Percentiles rank a stretch among this genome's conserved stretches.
Conservation (phyloP, 1,140 invertebrate genomes). For the Papilio machaon region DNA sequence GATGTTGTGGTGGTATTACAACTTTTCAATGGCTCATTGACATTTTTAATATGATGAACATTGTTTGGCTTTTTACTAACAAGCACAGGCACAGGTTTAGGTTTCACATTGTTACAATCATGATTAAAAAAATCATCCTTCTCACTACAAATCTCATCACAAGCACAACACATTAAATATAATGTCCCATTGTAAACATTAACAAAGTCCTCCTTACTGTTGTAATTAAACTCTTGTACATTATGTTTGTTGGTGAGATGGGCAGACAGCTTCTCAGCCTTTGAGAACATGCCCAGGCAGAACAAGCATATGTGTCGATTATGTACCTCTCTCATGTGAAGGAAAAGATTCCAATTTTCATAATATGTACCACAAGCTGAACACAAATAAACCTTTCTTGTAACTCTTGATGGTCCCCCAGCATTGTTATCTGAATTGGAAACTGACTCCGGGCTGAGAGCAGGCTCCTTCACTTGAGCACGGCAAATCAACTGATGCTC, state of each 20-base stretch:
- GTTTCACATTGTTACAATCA: constrained; percentile 83
- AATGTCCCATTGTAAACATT: constrained; percentile 85
- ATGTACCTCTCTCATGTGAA: constrained; percentile 91
- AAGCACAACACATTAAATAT: constrained; percentile 90
- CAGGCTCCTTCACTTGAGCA: constrained; percentile 71
- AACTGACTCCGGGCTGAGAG: constrained; percentile 67
- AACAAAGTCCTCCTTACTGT: constrained; percentile 85
- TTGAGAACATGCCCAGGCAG: constrained; percentile 90
- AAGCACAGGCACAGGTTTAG: constrained; percentile 76
- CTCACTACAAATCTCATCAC: constrained; percentile 88
- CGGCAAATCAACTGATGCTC: constrained; percentile 84
- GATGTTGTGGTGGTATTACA: constrained; percentile 49
- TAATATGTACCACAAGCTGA: constrained; percentile 90
- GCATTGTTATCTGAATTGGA: constrained; percentile 57
- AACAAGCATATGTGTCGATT: constrained; percentile 89
- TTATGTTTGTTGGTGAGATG: constrained; percentile 90
- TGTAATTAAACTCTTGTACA: constrained; percentile 85
- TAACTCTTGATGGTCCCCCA: constrained; percentile 84
- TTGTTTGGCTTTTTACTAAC: constrained; percentile 73
- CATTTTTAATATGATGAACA: constrained; percentile 61
- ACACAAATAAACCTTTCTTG: constrained; percentile 89
- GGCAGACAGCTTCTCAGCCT: constrained; percentile 88
- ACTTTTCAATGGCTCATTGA: constrained; percentile 59
- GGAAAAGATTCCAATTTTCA: constrained; percentile 91
- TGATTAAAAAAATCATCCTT: constrained; percentile 88